Evolutionary conservation across 2,113 vertebrate species (phyloP).

Genomic region (Myanophis thanlyinensis): DNA sequence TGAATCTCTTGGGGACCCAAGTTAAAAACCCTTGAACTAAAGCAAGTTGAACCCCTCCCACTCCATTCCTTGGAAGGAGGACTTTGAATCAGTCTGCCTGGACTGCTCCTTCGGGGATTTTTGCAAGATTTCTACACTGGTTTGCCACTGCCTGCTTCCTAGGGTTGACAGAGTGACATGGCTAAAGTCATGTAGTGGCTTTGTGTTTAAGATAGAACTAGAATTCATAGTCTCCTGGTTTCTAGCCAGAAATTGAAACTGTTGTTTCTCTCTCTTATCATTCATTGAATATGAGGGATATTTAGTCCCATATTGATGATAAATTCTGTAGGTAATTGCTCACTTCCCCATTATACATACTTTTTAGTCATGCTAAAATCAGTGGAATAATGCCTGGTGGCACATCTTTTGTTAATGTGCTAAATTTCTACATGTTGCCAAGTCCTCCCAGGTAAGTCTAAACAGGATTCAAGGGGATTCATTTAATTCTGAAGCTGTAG

Average conservation of each 20-base stretch:
- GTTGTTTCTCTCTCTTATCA: neutral
- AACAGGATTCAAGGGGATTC: neutral
- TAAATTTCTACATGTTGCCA: neutral
- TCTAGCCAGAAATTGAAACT: neutral
- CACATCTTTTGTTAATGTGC: neutral
- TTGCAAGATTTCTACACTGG: neutral
- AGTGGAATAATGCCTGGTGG: neutral
- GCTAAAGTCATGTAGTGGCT: neutral
- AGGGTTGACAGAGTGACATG: neutral
- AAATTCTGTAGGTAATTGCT: neutral
- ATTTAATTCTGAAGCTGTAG: neutral
- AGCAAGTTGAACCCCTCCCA: neutral
- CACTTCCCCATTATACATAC: neutral
- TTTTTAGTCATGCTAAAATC: neutral
- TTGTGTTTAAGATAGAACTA: neutral
- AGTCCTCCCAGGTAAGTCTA: neutral
- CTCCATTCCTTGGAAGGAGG: neutral
- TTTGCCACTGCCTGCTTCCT: neutral
- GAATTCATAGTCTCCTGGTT: neutral
- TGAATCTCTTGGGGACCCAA: neutral
- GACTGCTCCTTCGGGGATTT: neutral
- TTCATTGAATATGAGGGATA: neutral
- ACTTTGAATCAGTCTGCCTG: neutral
- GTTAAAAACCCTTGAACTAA: neutral
- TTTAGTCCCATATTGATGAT: neutral